phyloP scores from a whole-genome alignment of 35 echinoderm and acorn worm genomes.

The Heliocidaris erythrogramma region DNA sequence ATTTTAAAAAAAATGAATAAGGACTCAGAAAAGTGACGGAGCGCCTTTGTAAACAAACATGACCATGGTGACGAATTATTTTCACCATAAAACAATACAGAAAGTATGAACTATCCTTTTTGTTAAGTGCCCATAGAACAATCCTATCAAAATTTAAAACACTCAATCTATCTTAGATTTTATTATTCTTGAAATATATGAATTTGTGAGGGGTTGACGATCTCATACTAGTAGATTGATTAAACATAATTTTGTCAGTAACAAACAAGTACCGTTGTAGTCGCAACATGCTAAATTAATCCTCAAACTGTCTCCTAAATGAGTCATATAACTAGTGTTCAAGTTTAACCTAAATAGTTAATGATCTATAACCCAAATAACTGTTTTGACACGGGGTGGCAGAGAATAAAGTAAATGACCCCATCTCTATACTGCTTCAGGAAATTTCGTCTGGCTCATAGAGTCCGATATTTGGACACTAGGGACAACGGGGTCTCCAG shows the following conservation, averaged over 20 bases:
- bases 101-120: too few species aligned
- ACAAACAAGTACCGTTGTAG: neutral
- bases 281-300: neutral
- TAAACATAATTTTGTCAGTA: neutral
- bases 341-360: neutral
- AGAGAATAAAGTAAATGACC: neutral
- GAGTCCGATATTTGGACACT: neutral
- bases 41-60: too few species aligned
- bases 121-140: too few species aligned
- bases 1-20: too few species aligned
- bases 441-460: neutral
- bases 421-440: neutral
- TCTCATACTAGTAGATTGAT: neutral
- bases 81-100: too few species aligned
- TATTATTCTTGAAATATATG: neutral
- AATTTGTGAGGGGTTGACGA: neutral
- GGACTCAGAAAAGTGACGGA: too few species aligned
- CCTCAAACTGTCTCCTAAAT: neutral
- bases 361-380: constrained; percentile 11
- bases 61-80: too few species aligned
- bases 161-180: too few species aligned
- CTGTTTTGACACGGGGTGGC: neutral
- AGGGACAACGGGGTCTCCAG: neutral
- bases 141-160: too few species aligned
- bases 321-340: neutral